Evolutionary conservation across 1,140 invertebrate species (phyloP), one percentile per base, ranked within the genome.

Genomic region (Lepidurus couesii): DNA sequence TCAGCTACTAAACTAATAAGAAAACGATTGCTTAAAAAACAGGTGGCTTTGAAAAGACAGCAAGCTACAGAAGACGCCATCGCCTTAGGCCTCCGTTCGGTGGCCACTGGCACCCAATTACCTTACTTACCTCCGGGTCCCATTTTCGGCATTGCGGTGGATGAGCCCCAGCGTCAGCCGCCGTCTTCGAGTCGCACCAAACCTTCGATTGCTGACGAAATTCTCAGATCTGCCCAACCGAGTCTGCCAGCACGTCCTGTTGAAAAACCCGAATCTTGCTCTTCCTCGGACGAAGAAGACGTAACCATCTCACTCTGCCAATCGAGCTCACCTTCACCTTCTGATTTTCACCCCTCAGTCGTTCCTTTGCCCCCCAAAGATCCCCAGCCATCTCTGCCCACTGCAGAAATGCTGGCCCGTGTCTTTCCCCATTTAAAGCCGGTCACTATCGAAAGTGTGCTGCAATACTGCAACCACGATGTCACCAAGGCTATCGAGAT

Each of bases 61-160:
- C 96, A 98, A 87, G 96, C 96, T 0, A 95, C 96, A 0, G 97
- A 99, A 87, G 96, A 99, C 85, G 95, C 95, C 44, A 96, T 98
- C 79, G 96, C 96, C 0, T 86, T 98, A 77, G 94, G 95, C 74
- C 87, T 98, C 82, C 91, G 95, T 24, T 93, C 95, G n/a, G 94
- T 92, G 26, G 92, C 96, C 80, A 95, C 92, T 7, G 95, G 95
- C 1, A 90, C 90, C 21, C 89, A 91, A 43, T 87, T 95, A 76
- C 91, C 91, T 75, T 90, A 92, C 73, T 87, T 98, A 78, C 96
- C 96, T 7, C 92, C 93, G 65, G 96, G 96, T 16, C 92, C 95
- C 26, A 96, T 98, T 78, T 97, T 93, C 81, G 95, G 89, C 81
- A 85, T 84, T 83, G 85, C 83, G 74, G 80, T 84, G 16, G 81